These are phyloP conservation scores for Bovichtus diacanthus DNA, from an alignment of 2,797 vertebrate genomes.

Conservation along the genomic window DNA sequence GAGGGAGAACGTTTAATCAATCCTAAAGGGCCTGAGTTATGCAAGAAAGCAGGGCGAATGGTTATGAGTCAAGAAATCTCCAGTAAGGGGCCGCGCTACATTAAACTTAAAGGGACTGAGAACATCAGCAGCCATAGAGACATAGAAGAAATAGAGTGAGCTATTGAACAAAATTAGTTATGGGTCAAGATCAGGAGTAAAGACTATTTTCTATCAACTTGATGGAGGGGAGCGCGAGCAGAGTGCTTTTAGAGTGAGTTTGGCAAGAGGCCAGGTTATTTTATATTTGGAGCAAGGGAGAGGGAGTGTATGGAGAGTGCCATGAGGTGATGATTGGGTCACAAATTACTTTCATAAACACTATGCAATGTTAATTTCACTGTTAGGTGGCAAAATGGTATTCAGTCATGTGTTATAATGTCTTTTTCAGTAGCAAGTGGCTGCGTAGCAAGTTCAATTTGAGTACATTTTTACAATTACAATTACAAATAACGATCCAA, in stretches of 20 bases:
- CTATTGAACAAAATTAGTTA: conserved; percentile 34
- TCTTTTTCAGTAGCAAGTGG: background rate
- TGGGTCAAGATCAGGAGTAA: conserved; percentile 36
- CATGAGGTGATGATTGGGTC: conserved; percentile 26
- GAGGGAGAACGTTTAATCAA: conserved; percentile 23
- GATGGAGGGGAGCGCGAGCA: background rate
- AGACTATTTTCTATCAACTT: conserved; percentile 43
- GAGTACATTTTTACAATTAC: conserved; percentile 1
- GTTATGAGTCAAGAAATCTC: conserved; percentile 33
- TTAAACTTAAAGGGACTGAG: conserved; percentile 18
- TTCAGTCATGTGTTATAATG: conserved; percentile 28
- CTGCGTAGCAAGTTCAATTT: background rate
- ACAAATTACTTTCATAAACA: conserved; percentile 42
- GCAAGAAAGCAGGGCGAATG: conserved; percentile 4
- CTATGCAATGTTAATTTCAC: conserved; percentile 28
- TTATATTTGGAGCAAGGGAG: conserved; percentile 14
- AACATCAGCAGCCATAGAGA: conserved; percentile 9
- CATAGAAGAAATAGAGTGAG: conserved; percentile 3
- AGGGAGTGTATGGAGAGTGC: background rate
- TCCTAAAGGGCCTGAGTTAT: conserved; percentile 18
- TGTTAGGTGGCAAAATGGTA: conserved; percentile 12
- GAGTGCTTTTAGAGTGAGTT: conserved; percentile 20
- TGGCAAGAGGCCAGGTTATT: conserved; percentile 31
- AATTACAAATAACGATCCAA: conserved; percentile 21
- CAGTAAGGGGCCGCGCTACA: background rate